Evolutionary conservation across 2,113 vertebrate genomes (phyloP), one percentile per base, ranked within the genome.

Genomic region (Maccullochella peelii): DNA sequence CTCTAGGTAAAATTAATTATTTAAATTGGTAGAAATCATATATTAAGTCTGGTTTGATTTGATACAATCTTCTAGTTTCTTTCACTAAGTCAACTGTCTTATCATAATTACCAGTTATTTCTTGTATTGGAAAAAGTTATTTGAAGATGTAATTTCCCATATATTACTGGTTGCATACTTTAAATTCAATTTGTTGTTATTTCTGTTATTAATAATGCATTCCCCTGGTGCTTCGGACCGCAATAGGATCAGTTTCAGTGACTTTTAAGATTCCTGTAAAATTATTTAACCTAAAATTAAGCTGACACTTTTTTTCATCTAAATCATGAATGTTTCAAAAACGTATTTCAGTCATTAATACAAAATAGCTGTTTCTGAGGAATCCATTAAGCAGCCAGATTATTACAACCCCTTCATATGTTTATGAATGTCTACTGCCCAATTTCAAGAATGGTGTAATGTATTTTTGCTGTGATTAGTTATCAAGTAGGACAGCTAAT

Each of bases 1-100:
- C 54, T 74, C n/a, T 10, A 91, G 92, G 93, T 94, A 90, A 94
- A 72, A 47, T 25, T 0, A 8, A 59, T 16, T 61, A 14, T 68
- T 80, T 61, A 11, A 54, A 62, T 21, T 8, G 2, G 3, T 14
- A 49, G 10, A 74, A 55, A 75, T 62, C 2, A 7, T 77, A 23
- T 15, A 9, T 10, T 21, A 33, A 36, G 9, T 57, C 14, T 61
- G 20, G 0, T 50, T 59, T 55, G 12, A 79, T 72, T 47, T 42
- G 33, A 27, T 42, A 47, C 7, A 5, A 58, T 21, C n/a, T 49
- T 55, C 5, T 52, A 6, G 20, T 84, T 63, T 76, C 10, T 58
- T 14, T 55, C 73, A 25, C 14, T 38, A 30, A 52, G 57, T 57
- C 14, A 81, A 62, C 20, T 21, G 21, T 65, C 50, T 66, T 2